A percentile compares a stretch with the other conserved stretches of the same genome.
phyloP scores from a whole-genome alignment of 2,797 vertebrate genomes.

The Siniperca undulata region DNA sequence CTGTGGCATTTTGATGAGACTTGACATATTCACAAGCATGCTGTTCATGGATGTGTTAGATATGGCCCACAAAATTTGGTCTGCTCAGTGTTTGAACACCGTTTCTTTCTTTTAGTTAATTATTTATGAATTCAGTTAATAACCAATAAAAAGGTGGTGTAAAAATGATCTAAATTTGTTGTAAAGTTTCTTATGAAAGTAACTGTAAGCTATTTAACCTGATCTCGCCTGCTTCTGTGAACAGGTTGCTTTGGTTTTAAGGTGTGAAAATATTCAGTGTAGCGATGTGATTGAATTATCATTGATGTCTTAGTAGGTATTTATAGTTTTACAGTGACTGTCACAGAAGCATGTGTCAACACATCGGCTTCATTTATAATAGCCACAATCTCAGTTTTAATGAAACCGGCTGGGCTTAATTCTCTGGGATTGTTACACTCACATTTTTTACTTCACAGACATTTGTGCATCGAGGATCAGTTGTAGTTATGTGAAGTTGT shows the following conservation, averaged over 20 bases:
- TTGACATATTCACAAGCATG: slow-evolving; percentile 13
- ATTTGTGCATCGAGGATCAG: slow-evolving; percentile 26
- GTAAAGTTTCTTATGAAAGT: neutral
- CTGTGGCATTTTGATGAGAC: slow-evolving; percentile 22
- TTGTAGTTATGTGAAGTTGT: slow-evolving; percentile 55
- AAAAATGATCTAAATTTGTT: neutral
- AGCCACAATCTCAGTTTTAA: slow-evolving; percentile 1
- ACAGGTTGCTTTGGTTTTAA: neutral
- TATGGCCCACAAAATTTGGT: neutral
- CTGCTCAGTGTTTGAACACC: neutral
- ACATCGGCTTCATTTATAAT: neutral
- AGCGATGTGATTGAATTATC: slow-evolving; percentile 25
- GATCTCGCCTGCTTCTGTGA: neutral
- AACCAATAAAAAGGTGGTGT: neutral
- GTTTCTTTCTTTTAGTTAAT: slow-evolving; percentile 7
- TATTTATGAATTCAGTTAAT: slow-evolving; percentile 6
- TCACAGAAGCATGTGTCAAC: slow-evolving; percentile 29
- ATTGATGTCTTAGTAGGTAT: slow-evolving; percentile 13
- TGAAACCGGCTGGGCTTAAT: neutral
- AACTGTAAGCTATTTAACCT: slow-evolving; percentile 24
- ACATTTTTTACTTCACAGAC: slow-evolving; percentile 2
- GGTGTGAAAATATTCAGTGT: slow-evolving; percentile 17
- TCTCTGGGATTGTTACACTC: slow-evolving; percentile 3
- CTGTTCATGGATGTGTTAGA: slow-evolving; percentile 8
- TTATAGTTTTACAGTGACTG: slow-evolving; percentile 22